Conservation (phyloP, 2,113 vertebrate species). For the Orthonyx spaldingii region DNA sequence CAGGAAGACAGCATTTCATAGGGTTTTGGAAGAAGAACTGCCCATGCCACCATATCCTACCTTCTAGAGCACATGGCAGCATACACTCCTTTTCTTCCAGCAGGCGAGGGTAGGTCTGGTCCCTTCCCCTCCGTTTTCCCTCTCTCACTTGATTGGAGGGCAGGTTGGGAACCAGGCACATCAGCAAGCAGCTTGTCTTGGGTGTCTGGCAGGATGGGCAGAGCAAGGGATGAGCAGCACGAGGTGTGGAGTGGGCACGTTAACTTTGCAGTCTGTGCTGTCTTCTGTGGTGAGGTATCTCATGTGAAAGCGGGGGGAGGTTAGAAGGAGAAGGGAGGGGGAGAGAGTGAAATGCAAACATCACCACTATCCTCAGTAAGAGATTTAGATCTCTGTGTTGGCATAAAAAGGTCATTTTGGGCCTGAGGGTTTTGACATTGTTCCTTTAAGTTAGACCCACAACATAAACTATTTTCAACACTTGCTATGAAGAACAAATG, state of each 20-base stretch:
- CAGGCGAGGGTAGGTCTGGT: neutral
- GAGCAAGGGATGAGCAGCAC: neutral
- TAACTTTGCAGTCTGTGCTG: neutral
- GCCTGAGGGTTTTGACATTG: constrained; percentile 74
- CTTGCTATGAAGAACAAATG: constrained; percentile 79
- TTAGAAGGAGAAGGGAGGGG: neutral
- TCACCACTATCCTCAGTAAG: constrained; percentile 56
- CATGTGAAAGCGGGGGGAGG: neutral
- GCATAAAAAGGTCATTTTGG: constrained; percentile 73
- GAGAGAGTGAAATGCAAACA: constrained; percentile 50
- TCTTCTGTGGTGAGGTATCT: constrained; percentile 14
- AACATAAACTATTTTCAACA: constrained; percentile 79
- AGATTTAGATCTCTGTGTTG: constrained; percentile 69
- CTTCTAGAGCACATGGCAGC: neutral
- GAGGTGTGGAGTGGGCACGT: neutral
- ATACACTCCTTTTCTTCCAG: neutral
- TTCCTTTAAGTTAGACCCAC: constrained; percentile 80
- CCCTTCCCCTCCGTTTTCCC: neutral
- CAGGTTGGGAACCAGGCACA: neutral
- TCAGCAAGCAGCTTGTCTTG: neutral
- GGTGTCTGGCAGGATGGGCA: neutral
- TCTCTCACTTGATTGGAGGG: neutral
- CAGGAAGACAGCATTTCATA: neutral
- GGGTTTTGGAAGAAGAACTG: neutral
- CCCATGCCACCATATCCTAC: neutral